Conservation (phyloP, 2,113 vertebrate species). For the Scopus umbretta region DNA sequence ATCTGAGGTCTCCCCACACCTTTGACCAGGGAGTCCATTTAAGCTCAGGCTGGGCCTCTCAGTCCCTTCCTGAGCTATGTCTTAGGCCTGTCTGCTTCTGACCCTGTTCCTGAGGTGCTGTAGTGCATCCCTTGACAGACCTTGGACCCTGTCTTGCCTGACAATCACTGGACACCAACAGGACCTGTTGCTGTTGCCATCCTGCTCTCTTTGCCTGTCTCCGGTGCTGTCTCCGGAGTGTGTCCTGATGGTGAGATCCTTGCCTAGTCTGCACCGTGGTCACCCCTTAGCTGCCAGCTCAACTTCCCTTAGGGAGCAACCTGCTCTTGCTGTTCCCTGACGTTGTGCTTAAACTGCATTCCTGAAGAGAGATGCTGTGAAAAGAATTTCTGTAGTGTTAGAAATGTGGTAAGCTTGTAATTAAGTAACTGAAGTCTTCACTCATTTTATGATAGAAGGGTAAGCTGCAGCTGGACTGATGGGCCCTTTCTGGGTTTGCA, state of each 20-base stretch:
- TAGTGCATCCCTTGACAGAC: accelerated
- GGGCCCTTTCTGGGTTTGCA: neutral
- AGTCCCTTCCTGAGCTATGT: accelerated
- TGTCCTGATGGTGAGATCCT: neutral
- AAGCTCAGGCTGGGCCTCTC: accelerated
- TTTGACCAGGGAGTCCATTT: neutral
- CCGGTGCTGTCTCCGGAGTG: neutral
- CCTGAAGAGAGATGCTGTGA: neutral
- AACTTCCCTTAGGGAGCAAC: neutral
- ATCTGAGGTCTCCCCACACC: neutral
- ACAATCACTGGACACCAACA: accelerated
- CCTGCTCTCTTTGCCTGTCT: neutral
- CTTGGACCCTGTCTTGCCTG: neutral
- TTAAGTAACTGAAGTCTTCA: neutral
- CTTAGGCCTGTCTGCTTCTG: accelerated
- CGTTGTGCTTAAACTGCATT: neutral
- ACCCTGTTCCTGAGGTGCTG: neutral
- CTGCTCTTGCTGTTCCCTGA: neutral
- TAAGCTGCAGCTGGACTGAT: neutral
- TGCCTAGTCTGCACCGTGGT: neutral
- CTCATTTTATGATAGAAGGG: neutral
- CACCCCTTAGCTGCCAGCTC: neutral
- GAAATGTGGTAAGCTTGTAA: neutral
- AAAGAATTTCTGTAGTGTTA: neutral
- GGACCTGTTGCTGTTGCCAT: too few species aligned